A percentile compares a stretch with the other conserved stretches of the same genome.
These are phyloP conservation scores for Tetragnatha montana DNA, from an alignment of 2,888 invertebrate species.

Conservation along the genomic window DNA sequence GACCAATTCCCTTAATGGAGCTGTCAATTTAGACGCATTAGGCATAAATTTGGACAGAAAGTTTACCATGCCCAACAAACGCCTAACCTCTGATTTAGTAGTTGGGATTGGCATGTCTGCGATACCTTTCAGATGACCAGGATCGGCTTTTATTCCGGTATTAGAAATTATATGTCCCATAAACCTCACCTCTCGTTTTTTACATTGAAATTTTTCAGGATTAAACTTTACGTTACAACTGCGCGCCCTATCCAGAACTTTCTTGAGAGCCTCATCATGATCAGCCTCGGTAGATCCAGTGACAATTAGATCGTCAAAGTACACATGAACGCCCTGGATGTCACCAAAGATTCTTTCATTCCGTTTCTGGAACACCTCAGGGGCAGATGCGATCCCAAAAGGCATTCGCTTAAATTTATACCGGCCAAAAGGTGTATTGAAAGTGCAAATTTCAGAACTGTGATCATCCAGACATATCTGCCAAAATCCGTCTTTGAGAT, in stretches of 20 bases:
- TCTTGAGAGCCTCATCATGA: neutral
- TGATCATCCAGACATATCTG: slow-evolving; percentile 1
- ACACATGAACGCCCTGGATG: slow-evolving; percentile 17
- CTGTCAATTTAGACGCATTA: too few species aligned
- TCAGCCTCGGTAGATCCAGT: neutral
- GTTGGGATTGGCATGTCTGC: too few species aligned
- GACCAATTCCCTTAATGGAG: too few species aligned
- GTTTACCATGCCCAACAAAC: too few species aligned
- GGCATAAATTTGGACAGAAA: too few species aligned
- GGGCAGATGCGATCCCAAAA: slow-evolving; percentile 19
- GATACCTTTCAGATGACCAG: too few species aligned
- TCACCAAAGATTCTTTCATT: slow-evolving; percentile 23
- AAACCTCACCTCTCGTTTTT: slow-evolving; percentile 2
- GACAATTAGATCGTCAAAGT: slow-evolving; percentile 23
- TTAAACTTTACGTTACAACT: slow-evolving; percentile 17
- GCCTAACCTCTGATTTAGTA: too few species aligned
- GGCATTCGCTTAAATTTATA: neutral
- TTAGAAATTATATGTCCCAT: neutral
- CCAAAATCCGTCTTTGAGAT: slow-evolving; percentile 15
- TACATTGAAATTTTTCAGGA: slow-evolving; percentile 10
- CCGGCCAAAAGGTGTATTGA: slow-evolving; percentile 15
- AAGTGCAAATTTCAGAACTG: slow-evolving; percentile 17
- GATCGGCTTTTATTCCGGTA: too few species aligned
- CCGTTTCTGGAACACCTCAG: slow-evolving; percentile 10
- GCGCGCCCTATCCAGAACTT: slow-evolving; percentile 5